A percentile compares a stretch with the other conserved stretches of the same genome.
Evolutionary conservation across 2,113 vertebrate species (phyloP).

Genomic region (Elephas maximus): DNA sequence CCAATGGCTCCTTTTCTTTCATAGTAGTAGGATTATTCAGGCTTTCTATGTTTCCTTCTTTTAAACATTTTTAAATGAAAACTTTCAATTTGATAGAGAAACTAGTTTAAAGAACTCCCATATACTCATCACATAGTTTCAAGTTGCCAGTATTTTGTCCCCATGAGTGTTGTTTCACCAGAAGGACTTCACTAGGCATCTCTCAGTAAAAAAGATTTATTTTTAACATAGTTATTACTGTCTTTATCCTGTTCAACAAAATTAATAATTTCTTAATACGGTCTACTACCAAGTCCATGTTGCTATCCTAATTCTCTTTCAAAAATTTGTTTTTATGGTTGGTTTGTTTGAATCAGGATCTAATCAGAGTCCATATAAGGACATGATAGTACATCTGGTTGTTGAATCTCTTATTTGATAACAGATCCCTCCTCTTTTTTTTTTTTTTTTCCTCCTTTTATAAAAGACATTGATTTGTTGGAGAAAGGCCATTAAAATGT

Average conservation of each 20-base stretch:
- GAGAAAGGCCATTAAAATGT: neutral
- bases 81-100: neutral
- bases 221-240: slow-evolving; percentile 1
- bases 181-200: neutral
- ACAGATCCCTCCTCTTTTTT: neutral
- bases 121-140: neutral
- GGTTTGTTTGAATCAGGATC: neutral
- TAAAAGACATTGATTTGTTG: slow-evolving; percentile 7
- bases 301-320: neutral
- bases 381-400: neutral
- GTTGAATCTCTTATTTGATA: neutral
- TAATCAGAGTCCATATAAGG: neutral
- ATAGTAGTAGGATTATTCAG: neutral
- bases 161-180: neutral
- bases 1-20: neutral
- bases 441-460: neutral
- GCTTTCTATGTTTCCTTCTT: neutral
- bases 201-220: slow-evolving; percentile 20
- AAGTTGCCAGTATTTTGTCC: neutral
- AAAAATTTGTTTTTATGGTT: slow-evolving; percentile 9
- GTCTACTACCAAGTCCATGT: neutral
- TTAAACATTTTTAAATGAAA: slow-evolving; percentile 30
- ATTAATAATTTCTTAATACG: neutral
- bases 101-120: neutral
- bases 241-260: neutral